Evolutionary conservation across 2,888 invertebrate genomes (phyloP).

Genomic region (Abrostola tripartita): DNA sequence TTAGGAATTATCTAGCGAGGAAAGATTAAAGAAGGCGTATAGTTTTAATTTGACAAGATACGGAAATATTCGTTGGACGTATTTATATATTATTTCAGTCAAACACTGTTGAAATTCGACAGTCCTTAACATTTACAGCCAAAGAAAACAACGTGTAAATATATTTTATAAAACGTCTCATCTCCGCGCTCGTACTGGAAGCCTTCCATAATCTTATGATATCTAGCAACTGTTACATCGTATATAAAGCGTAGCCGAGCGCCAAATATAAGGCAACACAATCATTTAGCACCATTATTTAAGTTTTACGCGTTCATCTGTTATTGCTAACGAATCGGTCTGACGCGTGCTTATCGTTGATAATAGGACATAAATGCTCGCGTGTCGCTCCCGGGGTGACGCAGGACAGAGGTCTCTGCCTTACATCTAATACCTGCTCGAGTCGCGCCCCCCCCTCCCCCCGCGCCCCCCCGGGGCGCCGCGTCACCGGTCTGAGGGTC

Average conservation of each 20-base stretch:
- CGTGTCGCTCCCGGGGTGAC: neutral
- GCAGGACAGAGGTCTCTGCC: conserved; percentile 2
- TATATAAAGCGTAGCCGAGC: conserved; percentile 55
- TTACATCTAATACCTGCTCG: conserved; percentile 13
- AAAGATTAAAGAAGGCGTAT: conserved; percentile 52
- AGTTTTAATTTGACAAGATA: conserved; percentile 40
- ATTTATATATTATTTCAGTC: conserved; percentile 42
- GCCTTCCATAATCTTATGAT: conserved; percentile 54
- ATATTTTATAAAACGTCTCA: conserved; percentile 45
- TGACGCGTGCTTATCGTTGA: conserved; percentile 6
- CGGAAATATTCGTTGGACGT: conserved; percentile 47
- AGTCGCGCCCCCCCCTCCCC: conserved; percentile 6
- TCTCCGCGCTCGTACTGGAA: conserved; percentile 27
- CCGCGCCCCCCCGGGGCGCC: neutral
- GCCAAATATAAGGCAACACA: conserved; percentile 65
- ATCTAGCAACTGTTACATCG: conserved; percentile 40
- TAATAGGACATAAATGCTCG: conserved; percentile 5
- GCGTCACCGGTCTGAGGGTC: neutral
- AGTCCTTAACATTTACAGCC: conserved; percentile 32
- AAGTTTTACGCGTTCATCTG: conserved; percentile 47
- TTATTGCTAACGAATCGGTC: conserved; percentile 28
- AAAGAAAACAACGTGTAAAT: conserved; percentile 44
- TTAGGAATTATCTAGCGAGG: conserved; percentile 42
- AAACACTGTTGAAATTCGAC: conserved; percentile 29
- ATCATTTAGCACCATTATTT: conserved; percentile 63